A percentile compares a stretch with the other conserved stretches of the same genome.
Evolutionary conservation across 2,113 vertebrate genomes (phyloP).

Genomic region (Ariopsis seemanni): DNA sequence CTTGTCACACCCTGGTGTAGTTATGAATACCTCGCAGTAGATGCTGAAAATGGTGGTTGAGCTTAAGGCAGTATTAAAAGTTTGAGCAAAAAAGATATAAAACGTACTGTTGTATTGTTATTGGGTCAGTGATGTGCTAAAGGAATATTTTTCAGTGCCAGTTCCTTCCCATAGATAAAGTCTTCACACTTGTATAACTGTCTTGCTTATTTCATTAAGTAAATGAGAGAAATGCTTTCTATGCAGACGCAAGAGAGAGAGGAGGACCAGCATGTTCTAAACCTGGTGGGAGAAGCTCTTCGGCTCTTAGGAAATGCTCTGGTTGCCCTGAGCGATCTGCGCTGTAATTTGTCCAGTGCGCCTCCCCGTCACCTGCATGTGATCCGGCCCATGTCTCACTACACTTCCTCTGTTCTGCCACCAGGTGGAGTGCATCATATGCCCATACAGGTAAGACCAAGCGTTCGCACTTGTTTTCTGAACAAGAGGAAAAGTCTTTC

Average conservation of each 20-base stretch:
- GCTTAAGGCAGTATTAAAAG: background rate
- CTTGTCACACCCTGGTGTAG: background rate
- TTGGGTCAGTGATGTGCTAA: background rate
- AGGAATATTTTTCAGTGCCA: background rate
- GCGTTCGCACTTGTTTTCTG: background rate
- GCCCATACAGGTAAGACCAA: conserved; percentile 82
- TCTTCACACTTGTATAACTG: background rate
- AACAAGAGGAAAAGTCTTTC: background rate
- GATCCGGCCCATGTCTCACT: conserved; percentile 88
- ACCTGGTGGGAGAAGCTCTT: conserved; percentile 83
- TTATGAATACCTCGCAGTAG: background rate
- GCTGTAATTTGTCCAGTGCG: conserved; percentile 81
- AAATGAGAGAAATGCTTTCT: background rate
- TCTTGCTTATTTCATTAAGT: background rate
- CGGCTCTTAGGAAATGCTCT: conserved; percentile 88
- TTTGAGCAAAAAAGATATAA: background rate
- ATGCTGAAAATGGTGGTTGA: background rate
- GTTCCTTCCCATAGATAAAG: background rate
- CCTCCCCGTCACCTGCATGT: conserved; percentile 87
- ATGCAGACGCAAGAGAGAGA: conserved; percentile 80
- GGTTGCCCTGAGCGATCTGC: conserved; percentile 85
- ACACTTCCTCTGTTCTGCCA: conserved; percentile 79
- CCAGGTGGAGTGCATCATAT: conserved; percentile 80
- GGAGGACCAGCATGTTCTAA: conserved; percentile 83
- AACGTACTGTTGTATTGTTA: background rate